phyloP scores from a whole-genome alignment of 1,140 invertebrate species.

The Macrobrachium nipponense region DNA sequence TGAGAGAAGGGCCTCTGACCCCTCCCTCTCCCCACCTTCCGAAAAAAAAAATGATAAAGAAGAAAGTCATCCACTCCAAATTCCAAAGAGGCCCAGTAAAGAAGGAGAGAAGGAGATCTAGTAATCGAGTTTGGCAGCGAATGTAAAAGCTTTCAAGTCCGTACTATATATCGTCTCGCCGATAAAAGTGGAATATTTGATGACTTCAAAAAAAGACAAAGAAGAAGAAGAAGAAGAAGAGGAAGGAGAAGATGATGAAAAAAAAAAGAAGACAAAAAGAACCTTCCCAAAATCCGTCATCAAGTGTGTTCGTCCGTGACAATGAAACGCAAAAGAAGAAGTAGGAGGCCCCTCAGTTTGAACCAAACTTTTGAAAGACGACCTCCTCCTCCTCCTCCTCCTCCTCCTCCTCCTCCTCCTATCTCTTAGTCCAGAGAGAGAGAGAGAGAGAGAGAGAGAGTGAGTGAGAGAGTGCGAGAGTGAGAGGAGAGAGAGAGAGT shows the following conservation, averaged over 20 bases:
- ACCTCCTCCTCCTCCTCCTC: neutral
- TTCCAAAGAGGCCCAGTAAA: neutral
- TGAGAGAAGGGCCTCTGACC: neutral
- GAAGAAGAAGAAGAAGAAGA: neutral
- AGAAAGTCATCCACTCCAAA: neutral
- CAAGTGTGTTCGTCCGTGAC: constrained; percentile 46
- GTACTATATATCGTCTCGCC: neutral
- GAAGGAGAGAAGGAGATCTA: neutral
- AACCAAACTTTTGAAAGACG: constrained; percentile 44
- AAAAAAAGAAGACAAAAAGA: too few species aligned
- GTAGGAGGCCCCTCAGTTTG: constrained; percentile 28
- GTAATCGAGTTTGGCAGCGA: neutral
- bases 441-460: neutral
- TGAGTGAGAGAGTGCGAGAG: too few species aligned
- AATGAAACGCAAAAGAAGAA: constrained; percentile 54
- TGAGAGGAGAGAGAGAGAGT: neutral
- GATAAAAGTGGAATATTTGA: constrained; percentile 23
- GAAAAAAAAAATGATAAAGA: neutral
- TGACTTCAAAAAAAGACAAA: neutral
- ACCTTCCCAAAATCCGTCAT: constrained; percentile 26
- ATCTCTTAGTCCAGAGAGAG: constrained; percentile 37
- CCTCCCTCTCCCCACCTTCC: too few species aligned
- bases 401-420: neutral
- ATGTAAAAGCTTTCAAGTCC: neutral
- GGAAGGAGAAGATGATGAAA: neutral